phyloP scores from a whole-genome alignment of 2,888 invertebrate genomes.

The Eudasyphora cyanicolor region DNA sequence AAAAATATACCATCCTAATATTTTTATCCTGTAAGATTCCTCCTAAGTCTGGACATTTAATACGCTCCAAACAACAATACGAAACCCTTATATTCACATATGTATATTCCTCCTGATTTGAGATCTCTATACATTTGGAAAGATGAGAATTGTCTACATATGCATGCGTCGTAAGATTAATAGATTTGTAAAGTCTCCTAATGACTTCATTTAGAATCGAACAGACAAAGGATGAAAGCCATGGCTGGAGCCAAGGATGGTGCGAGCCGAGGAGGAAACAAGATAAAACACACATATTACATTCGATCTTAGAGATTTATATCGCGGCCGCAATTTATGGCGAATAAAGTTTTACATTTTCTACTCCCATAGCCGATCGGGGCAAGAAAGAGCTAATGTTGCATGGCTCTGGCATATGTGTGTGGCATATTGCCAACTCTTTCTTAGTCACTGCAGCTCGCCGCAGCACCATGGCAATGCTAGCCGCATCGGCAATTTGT shows the following conservation, averaged over 20 bases:
- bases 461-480: constrained; percentile 24
- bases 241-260: background rate
- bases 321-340: constrained; percentile 63
- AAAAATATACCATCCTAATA: no score
- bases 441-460: background rate
- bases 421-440: constrained; percentile 53
- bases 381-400: constrained; percentile 4
- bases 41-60: no score
- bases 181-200: constrained; percentile 65
- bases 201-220: constrained; percentile 65
- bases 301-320: constrained; percentile 65
- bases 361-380: constrained; percentile 56
- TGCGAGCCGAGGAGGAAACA: constrained; percentile 15
- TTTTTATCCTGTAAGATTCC: no score
- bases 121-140: no score
- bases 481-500: constrained; percentile 60
- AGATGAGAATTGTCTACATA: no score
- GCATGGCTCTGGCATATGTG: constrained; percentile 38
- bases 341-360: constrained; percentile 64
- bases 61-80: no score
- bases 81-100: no score
- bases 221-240: constrained; percentile 25
- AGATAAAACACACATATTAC: constrained; percentile 43
- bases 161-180: constrained; percentile 56
- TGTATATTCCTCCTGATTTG: no score